Evolutionary conservation across 2,113 vertebrate species (phyloP), one percentile per base, ranked within the genome.

Genomic region (Gallinago media): DNA sequence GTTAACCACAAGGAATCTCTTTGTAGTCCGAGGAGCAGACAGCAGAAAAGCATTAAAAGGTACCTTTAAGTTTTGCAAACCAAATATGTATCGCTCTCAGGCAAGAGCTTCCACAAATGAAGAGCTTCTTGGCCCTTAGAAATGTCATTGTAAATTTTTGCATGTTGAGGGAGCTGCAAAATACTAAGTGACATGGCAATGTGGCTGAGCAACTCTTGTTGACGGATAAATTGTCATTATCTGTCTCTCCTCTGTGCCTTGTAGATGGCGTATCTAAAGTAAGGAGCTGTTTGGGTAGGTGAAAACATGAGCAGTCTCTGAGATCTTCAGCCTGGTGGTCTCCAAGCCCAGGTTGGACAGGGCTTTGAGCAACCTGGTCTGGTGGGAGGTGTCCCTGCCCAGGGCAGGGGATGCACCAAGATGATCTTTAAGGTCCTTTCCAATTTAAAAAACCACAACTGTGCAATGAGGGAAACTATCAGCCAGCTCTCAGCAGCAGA

Each of bases 11-110:
- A 63, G 65, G 47, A 93, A 40, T 74, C 88, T 47, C 63, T 94
- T 92, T 93, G 90, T 88, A 94, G 82, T 86, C 61, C 79, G 19
- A 85, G 85, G 72, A 93, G 68, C 75, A 92, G 90, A 73, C 82
- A 55, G 77, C 72, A 93, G 79, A 86, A 91, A 62, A 86, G 38
- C 67, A 18, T 76, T 82, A n/a, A 85, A 88, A 82, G 62, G 19
- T 3, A 38, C 10, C 50, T 70, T 76, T 8, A 36, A 58, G 71
- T 80, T 94, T 92, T 90, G 76, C 92, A 94, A 84, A 58, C 29
- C 63, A 88, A 73, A 18, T 62, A 26, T 44, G 82, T 66, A 15
- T 46, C 74, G 71, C 88, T 92, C 55, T 88, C 59, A 63, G 82
- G 68, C 71, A 88, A 38, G 78, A 73, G 58, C 85, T 88, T 56